phyloP scores from a whole-genome alignment of 2,888 invertebrate genomes.

The Penaeus monodon region DNA sequence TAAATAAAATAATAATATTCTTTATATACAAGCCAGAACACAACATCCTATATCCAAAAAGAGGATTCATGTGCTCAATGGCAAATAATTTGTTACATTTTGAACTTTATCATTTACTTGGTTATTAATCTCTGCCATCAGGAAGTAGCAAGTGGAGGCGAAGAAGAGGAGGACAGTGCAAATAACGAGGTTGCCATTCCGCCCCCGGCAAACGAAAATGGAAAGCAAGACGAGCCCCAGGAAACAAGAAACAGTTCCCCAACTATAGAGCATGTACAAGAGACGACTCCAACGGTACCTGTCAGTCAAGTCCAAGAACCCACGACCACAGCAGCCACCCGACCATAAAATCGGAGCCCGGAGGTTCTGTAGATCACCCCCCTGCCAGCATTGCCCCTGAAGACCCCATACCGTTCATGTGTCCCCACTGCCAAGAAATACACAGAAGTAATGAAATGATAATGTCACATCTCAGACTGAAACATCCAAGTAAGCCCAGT shows the following conservation, averaged over 20 bases:
- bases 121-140: not conserved
- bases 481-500: constrained; percentile 61
- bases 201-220: not conserved
- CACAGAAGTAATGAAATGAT: constrained; percentile 36
- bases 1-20: not conserved
- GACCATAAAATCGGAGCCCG: constrained; percentile 37
- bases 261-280: not conserved
- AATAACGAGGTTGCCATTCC: constrained; percentile 5
- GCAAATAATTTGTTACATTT: not conserved
- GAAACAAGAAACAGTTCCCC: constrained; percentile 7
- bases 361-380: not conserved
- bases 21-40: not conserved
- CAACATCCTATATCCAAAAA: not conserved
- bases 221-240: no score
- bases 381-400: not conserved
- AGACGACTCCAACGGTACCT: not conserved
- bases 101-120: not conserved
- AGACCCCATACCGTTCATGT: constrained; percentile 41
- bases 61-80: not conserved
- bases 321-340: not conserved
- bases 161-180: constrained; percentile 36
- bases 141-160: constrained; percentile 53
- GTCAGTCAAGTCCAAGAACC: constrained; percentile 19
- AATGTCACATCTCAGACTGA: constrained; percentile 49
- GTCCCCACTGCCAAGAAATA: constrained; percentile 59